Evolutionary conservation across 2,113 vertebrate species (phyloP), one percentile per base, ranked within the genome.

Genomic region (Tragelaphus imberbis): DNA sequence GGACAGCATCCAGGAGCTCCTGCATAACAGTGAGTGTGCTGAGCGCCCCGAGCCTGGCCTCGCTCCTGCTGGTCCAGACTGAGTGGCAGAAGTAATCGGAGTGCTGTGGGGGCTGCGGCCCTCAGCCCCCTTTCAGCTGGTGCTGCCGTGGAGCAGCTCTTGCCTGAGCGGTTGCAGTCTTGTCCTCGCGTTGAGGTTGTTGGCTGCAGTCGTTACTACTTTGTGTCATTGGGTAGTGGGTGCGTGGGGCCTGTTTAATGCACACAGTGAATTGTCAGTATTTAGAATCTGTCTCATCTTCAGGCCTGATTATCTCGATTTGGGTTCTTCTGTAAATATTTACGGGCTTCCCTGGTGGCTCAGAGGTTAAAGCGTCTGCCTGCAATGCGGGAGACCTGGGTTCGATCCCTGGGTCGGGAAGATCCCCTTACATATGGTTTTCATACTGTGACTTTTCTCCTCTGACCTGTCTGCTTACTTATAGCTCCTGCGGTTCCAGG

Each of bases 1-100:
- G 0, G 98, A 99, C 53, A 99, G 98, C 3, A 87, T 99, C 0
- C 99, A 99, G 91, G 99, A 99, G 77, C 98, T 99, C 56, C 93
- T 99, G 25, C 98, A 98, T 44, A 97, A 98, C 91, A 99, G 99
- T 99, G 98, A 99, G 99, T 98, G n/a, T 63, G 51, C 36, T 6
- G 30, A n/a, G 28, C 6, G 0, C 40, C 25, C 13, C n/a, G 33
- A 81, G 23, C 14, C 23, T 15, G 55, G 77, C 12, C 30, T 27
- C 30, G 14, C 17, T 84, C 33, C 9, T 51, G 51, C 44, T 95
- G 47, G 53, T 90, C 81, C 90, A 91, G 93, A 93, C 84, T 84
- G 0, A 87, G n/a, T n/a, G 68, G 55, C 88, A 68, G 80, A 63
- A 84, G 11, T 55, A 51, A 44, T 15, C 33, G 7, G 49, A 15